A percentile compares a stretch with the other conserved stretches of the same genome.
Evolutionary conservation across 2,888 invertebrate species (phyloP).

Genomic region (Lacanobia wlatinum): DNA sequence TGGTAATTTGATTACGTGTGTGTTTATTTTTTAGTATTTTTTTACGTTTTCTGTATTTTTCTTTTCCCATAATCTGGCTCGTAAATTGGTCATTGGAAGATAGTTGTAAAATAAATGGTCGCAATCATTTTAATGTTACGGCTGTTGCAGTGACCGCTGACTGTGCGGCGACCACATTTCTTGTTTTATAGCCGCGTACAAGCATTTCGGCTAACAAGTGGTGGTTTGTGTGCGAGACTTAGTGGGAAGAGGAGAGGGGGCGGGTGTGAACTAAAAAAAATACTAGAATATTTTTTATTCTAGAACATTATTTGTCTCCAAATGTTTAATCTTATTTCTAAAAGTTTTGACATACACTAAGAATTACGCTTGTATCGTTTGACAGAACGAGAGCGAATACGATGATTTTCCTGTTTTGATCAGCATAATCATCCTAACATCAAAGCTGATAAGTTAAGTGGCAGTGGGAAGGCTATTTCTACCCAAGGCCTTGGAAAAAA

Average conservation of each 20-base stretch:
- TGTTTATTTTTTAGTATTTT: slow-evolving; percentile 48
- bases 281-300: too few relatives aligned
- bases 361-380: too few relatives aligned
- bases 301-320: too few relatives aligned
- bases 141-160: slow-evolving; percentile 66
- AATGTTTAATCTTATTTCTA: too few relatives aligned
- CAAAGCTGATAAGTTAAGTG: too few relatives aligned
- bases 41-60: slow-evolving; percentile 40
- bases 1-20: slow-evolving; percentile 64
- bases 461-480: too few relatives aligned
- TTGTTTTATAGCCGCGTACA: slow-evolving; percentile 65
- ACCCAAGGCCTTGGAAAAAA: too few relatives aligned
- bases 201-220: slow-evolving; percentile 63
- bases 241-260: not conserved
- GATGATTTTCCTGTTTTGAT: too few relatives aligned
- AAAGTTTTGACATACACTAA: too few relatives aligned
- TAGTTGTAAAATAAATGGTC: slow-evolving; percentile 67
- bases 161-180: slow-evolving; percentile 67
- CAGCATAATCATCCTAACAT: too few relatives aligned
- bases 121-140: slow-evolving; percentile 58
- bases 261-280: not conserved
- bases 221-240: slow-evolving; percentile 13
- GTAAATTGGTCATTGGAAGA: slow-evolving; percentile 64
- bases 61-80: slow-evolving; percentile 57
- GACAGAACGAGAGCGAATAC: too few relatives aligned